Percentiles rank a stretch among this genome's conserved stretches.
Conservation (phyloP, 2,888 invertebrate genomes). For the Scotopteryx bipunctaria region DNA sequence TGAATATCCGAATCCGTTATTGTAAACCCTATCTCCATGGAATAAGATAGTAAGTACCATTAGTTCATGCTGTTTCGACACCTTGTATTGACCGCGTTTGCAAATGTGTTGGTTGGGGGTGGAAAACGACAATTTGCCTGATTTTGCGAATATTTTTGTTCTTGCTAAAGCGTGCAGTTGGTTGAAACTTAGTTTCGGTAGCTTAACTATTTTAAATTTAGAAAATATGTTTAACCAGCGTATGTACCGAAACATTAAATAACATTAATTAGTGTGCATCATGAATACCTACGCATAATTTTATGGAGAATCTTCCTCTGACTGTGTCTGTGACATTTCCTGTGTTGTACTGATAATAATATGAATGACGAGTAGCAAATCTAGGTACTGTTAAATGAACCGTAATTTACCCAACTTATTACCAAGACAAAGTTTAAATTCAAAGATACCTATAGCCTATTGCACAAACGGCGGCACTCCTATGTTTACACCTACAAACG, state of each 20-base stretch:
- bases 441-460: conserved; percentile 17
- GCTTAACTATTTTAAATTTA: not conserved
- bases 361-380: not conserved
- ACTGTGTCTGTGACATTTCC: conserved; percentile 19
- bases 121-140: conserved; percentile 6
- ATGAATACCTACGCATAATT: not conserved
- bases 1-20: conserved; percentile 8
- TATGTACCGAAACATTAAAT: not conserved
- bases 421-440: not conserved
- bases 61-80: not conserved
- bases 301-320: conserved; percentile 1
- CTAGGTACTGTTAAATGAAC: not conserved
- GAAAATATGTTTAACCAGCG: not conserved
- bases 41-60: conserved; percentile 9
- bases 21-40: conserved; percentile 10
- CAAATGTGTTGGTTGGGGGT: conserved; percentile 14
- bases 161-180: too few relatives aligned
- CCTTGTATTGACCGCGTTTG: conserved; percentile 8
- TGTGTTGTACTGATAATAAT: conserved; percentile 21
- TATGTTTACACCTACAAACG: conserved; percentile 52
- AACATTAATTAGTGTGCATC: not conserved
- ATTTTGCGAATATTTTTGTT: not conserved
- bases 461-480: conserved; percentile 49
- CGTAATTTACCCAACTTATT: too few relatives aligned
- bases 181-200: not conserved